phyloP scores from a whole-genome alignment of 2,113 vertebrate species.

The Ciconia stormi region DNA sequence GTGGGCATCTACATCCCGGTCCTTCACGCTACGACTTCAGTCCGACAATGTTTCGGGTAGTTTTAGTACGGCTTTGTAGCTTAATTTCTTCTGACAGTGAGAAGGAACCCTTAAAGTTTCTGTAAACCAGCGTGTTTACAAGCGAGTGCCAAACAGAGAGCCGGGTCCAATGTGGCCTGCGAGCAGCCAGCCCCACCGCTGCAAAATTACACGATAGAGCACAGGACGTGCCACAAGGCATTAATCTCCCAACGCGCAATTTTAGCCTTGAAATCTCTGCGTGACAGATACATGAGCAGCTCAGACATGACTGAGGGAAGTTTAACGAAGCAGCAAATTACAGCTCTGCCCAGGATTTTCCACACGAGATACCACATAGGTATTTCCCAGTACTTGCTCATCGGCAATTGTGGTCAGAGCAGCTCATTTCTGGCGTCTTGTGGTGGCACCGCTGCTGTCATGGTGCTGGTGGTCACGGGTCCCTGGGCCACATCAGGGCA shows the following conservation, averaged over 20 bases:
- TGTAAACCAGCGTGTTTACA: background rate
- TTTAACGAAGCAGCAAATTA: constrained; percentile 4
- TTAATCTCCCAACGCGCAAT: background rate
- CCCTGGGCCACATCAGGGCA: background rate
- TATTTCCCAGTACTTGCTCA: background rate
- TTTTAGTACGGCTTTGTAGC: background rate
- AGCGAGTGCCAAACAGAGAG: background rate
- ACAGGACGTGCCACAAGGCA: background rate
- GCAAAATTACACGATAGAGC: background rate
- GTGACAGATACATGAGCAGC: background rate
- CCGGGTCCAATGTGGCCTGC: background rate
- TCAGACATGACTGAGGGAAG: background rate
- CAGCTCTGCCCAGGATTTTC: constrained; percentile 17
- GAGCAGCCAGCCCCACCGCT: background rate
- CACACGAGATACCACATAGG: background rate
- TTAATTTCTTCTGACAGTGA: constrained; percentile 34
- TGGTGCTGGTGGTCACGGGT: background rate
- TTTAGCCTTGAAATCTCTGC: background rate
- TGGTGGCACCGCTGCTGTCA: background rate
- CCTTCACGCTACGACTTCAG: background rate
- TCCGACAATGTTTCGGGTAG: accelerated
- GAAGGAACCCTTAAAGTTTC: constrained; percentile 17
- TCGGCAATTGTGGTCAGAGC: background rate
- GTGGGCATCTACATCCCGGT: background rate
- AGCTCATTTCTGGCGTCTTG: constrained; percentile 28